Evolutionary conservation across 2,797 vertebrate genomes (phyloP).

Genomic region (Manis javanica): DNA sequence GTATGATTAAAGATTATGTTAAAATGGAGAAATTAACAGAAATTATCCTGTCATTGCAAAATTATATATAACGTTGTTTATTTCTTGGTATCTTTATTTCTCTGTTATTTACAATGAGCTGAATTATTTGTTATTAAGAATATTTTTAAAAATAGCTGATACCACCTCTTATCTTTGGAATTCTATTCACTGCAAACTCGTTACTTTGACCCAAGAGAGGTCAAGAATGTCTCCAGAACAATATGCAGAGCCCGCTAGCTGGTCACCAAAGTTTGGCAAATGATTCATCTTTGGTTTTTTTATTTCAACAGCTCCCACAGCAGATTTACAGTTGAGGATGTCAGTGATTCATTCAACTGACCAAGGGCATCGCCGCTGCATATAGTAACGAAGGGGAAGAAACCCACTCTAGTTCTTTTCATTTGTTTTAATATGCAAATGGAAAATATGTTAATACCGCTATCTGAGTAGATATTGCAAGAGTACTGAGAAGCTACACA

Average conservation of each 20-base stretch:
- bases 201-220: background rate
- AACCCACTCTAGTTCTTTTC: background rate
- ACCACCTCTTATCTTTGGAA: background rate
- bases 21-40: slow-evolving; percentile 5
- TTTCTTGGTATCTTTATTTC: slow-evolving; percentile 26
- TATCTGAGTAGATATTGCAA: background rate
- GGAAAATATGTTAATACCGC: background rate
- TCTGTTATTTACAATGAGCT: background rate
- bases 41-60: background rate
- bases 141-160: background rate
- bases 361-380: background rate
- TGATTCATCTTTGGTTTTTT: background rate
- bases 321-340: background rate
- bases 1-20: background rate
- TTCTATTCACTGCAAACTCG: background rate
- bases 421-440: slow-evolving; percentile 38
- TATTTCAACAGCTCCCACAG: background rate
- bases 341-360: background rate
- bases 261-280: background rate
- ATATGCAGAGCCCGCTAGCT: background rate
- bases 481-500: background rate
- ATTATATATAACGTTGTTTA: background rate
- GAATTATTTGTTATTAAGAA: background rate
- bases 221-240: background rate
- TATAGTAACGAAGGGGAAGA: background rate